Conservation (phyloP, 2,888 invertebrate species). For the Drosophila ustulata region DNA sequence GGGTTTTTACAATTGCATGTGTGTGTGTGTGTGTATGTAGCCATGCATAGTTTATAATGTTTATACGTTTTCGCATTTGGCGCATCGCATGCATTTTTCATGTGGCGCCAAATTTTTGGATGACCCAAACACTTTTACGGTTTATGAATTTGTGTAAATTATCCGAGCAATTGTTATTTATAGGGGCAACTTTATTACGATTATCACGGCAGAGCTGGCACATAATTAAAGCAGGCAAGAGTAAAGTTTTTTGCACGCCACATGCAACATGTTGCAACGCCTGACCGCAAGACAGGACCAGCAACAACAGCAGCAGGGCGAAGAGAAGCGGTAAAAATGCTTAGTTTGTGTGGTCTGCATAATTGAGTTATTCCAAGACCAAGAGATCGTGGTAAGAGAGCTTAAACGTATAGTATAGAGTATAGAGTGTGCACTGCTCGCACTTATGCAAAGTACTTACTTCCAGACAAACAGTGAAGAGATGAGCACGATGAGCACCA, state of each 20-base stretch:
- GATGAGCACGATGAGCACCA: slow-evolving; percentile 91
- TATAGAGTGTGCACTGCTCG: background rate
- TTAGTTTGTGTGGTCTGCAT: slow-evolving; percentile 34
- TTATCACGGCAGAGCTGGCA: slow-evolving; percentile 2
- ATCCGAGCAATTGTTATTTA: slow-evolving; percentile 21
- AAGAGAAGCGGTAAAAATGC: background rate
- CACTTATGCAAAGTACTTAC: slow-evolving; percentile 87
- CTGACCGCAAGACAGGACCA: slow-evolving; percentile 27
- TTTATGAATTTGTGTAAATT: slow-evolving; percentile 33
- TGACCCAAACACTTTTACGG: slow-evolving; percentile 30
- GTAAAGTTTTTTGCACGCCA: slow-evolving; percentile 34
- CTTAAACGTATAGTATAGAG: background rate
- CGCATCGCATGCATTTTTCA: slow-evolving; percentile 68
- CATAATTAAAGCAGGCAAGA: slow-evolving; percentile 42
- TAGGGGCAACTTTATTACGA: slow-evolving; percentile 6
- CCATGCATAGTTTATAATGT: slow-evolving; percentile 52
- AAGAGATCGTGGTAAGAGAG: slow-evolving; percentile 25
- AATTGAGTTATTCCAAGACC: slow-evolving; percentile 71
- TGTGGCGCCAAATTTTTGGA: slow-evolving; percentile 50
- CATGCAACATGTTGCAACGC: slow-evolving; percentile 56
- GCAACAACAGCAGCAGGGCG: background rate
- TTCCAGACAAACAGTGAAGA: slow-evolving; percentile 94
- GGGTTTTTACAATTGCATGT: slow-evolving; percentile 58
- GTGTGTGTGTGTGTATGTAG: background rate
- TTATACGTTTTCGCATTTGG: slow-evolving; percentile 50